Conservation (phyloP, 2,797 vertebrate species). For the Tinamus major region DNA sequence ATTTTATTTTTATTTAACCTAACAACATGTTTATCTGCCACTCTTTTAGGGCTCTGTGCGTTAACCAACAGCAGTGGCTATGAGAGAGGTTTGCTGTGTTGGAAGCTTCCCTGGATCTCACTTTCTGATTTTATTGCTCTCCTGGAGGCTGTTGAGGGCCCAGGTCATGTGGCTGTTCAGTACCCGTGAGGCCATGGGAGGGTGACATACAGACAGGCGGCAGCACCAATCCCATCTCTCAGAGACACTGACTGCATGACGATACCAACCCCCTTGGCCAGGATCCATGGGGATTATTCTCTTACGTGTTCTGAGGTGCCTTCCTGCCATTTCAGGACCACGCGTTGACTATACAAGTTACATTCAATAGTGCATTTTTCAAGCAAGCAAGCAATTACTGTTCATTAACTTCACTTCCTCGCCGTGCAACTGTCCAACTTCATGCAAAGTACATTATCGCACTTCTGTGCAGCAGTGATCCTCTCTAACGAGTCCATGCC, state of each 20-base stretch:
- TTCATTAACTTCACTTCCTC: neutral
- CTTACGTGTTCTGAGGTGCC: neutral
- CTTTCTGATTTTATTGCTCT: neutral
- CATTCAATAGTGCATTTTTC: neutral
- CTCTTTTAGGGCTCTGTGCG: neutral
- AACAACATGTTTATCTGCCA: neutral
- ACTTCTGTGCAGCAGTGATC: accelerated
- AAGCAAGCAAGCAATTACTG: neutral
- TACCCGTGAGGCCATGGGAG: neutral
- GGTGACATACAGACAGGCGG: neutral
- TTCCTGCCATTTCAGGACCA: neutral
- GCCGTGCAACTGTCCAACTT: neutral
- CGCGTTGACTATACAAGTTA: neutral
- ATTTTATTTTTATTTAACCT: conserved; percentile 44
- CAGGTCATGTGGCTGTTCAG: accelerated
- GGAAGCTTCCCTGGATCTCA: neutral
- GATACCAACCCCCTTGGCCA: neutral
- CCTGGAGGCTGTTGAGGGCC: neutral
- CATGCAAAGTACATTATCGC: accelerated
- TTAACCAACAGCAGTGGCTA: neutral
- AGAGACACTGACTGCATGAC: neutral
- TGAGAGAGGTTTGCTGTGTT: neutral
- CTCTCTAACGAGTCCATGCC: accelerated
- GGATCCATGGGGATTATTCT: neutral
- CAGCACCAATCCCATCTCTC: neutral